These are phyloP conservation scores for Babylonia areolata DNA, from an alignment of 1,140 invertebrate species.

Conservation along the genomic window DNA sequence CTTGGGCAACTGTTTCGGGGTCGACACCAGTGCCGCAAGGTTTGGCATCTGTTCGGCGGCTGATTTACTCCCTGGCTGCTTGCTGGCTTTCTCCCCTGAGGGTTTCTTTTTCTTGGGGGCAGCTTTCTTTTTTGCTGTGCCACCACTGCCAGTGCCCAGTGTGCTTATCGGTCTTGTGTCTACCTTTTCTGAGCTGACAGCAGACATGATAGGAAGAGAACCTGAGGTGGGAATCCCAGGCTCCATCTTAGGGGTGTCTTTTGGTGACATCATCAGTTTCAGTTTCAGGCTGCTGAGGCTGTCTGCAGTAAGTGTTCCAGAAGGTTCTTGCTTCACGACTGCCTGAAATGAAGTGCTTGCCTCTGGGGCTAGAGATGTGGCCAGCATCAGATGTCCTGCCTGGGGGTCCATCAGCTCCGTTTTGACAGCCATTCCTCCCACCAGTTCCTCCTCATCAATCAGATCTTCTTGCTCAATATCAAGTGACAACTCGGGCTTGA, in stretches of 20 bases:
- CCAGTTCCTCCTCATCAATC: neutral
- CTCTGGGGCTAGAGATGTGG: neutral
- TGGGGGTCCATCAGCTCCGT: conserved; percentile 17
- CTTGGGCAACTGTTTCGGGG: neutral
- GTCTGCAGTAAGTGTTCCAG: neutral
- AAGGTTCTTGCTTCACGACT: conserved; percentile 12
- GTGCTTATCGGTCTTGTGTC: neutral
- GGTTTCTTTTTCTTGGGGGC: conserved; percentile 38
- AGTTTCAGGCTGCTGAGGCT: conserved; percentile 47
- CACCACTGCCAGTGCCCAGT: neutral
- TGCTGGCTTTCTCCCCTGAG: conserved; percentile 42
- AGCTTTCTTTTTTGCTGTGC: conserved; percentile 24
- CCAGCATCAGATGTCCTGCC: conserved; percentile 16
- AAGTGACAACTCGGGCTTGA: conserved; percentile 11
- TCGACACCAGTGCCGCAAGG: conserved; percentile 46
- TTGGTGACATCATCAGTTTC: conserved; percentile 54
- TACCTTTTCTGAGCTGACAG: neutral
- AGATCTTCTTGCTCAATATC: neutral
- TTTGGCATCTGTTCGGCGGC: conserved; percentile 50
- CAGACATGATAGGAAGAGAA: conserved; percentile 17
- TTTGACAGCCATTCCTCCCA: neutral
- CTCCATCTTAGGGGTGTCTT: conserved; percentile 28
- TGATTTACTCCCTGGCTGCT: neutral
- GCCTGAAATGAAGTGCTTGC: conserved; percentile 1
- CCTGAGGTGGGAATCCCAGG: conserved; percentile 16